Evolutionary conservation across 2,113 vertebrate species (phyloP), one percentile per base, ranked within the genome.

Genomic region (Seriola rivoliana): DNA sequence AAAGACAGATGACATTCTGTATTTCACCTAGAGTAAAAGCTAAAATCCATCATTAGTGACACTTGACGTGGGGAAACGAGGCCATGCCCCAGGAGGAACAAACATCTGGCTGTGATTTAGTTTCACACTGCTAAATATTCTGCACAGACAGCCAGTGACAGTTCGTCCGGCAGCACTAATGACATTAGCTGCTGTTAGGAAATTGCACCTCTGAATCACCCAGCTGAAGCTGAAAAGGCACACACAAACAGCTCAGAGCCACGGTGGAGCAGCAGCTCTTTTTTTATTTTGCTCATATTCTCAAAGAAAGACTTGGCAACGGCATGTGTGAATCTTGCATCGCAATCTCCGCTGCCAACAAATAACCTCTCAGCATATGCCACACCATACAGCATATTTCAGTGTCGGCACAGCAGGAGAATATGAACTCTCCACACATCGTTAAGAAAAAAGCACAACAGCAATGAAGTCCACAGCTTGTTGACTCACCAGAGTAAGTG

Each of bases 401-500:
- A 71, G 48, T 25, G 46, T 78, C 65, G 71, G 48, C 17, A 7
- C 12, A 63, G 40, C 72, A 69, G 23, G 13, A 17, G 48, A 57
- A 78, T 50, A 66, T 23, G 12, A 55, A 69, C 44, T 40, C 54
- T 36, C 16, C 54, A 81, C 74, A 64, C n/a, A 67, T 17, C 0
- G 0, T 4, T 11, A 7, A 42, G 9, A 10, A 8, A 8, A 8
- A 7, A 8, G 0, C 1, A 12, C 13, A n/a, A n/a, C 21, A 38
- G 23, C 9, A 8, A 44, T 65, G 34, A 40, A 65, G 59, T 78
- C 65, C 46, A 36, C 36, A 72, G 77, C 52, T 25, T 32, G 70
- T 78, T 21, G 54, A 88, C 88, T 90, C 86, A 92, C 90, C 90
- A 23, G 74, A 82, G 81, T 72, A 64, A 34, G 8, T 12, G 66